Base-by-base conservation (phyloP, 2,113 vertebrate species). In the Bettongia penicillata region DNA sequence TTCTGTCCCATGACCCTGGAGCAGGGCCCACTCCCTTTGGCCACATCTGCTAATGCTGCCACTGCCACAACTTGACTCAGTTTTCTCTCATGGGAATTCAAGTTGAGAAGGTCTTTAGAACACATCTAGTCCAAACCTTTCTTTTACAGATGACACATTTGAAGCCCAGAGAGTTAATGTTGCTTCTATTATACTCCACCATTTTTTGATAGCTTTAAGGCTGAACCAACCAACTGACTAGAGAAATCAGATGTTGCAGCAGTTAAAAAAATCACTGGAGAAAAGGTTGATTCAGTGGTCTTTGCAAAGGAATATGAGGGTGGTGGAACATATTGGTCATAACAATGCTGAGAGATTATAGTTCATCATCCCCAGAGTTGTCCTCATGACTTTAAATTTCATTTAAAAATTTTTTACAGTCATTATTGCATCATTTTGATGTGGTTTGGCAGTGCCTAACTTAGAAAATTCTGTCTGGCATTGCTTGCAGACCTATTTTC, bases 361-460 rank as follows among this genome's bases (percentile, higher is more conserved):
- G 31, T 50, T 49, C 43, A 50, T 51, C 37, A 3, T 31, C 43
- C n/a, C 68, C 8, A 47, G 31, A 93, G 24, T 22, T 24, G 16
- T 93, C 22, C 37, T 22, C 24, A 55, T 22, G 61, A 6, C 1
- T 8, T 51, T 26, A 5, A n/a, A 16, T 31, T 55, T 90, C 31
- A 84, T 43, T 84, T 37, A 77, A 77, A 43, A 84, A 68, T n/a
- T 12, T 1, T n/a, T 68, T 68, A 37, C 28, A 68, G 37, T 84
- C 68, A 84, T 84, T 43, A 43, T 84, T 43, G 68, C 14, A 84
- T 84, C 68, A 37, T 37, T 77, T 68, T 77, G 37, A 3, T n/a
- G 31, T n/a, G 19, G n/a, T 5, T 0, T 31, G 43, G 10, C 1
- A 16, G 6, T 84, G 19, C 43, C 2, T 8, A 5, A 0, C 2